A percentile compares a stretch with the other conserved stretches of the same genome.
phyloP scores from a whole-genome alignment of 2,113 vertebrate species.

The Coturnix japonica region DNA sequence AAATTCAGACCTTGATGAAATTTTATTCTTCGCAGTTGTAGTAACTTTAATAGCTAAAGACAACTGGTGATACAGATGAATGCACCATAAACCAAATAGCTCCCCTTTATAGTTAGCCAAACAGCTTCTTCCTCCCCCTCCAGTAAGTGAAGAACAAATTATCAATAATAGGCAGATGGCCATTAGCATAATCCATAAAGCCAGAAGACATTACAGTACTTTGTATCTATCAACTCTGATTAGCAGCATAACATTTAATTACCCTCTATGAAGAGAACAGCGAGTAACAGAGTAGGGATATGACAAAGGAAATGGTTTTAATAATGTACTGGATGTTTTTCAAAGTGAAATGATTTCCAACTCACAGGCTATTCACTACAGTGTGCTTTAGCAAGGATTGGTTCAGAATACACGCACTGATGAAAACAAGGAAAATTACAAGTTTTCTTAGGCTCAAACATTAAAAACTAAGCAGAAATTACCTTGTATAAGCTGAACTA shows the following conservation, averaged over 20 bases:
- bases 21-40: background rate
- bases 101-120: conserved; percentile 53
- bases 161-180: conserved; percentile 80
- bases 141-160: conserved; percentile 72
- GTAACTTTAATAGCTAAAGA: conserved; percentile 61
- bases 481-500: conserved; percentile 1
- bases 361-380: conserved; percentile 24
- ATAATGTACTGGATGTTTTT: conserved; percentile 52
- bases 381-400: background rate
- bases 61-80: conserved; percentile 58
- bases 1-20: conserved; percentile 22
- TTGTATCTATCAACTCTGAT: conserved; percentile 78
- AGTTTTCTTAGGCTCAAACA: conserved; percentile 24
- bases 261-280: conserved; percentile 65
- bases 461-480: conserved; percentile 45
- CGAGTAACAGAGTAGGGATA: conserved; percentile 49
- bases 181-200: conserved; percentile 81
- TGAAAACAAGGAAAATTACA: conserved; percentile 56
- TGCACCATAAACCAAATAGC: conserved; percentile 69
- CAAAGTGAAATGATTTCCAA: conserved; percentile 59
- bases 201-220: conserved; percentile 75
- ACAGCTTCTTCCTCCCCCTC: conserved; percentile 62
- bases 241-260: conserved; percentile 78
- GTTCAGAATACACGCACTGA: background rate
- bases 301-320: conserved; percentile 68